Base-by-base conservation (phyloP, 2,888 invertebrate species). In the Phlogophora meticulosa region DNA sequence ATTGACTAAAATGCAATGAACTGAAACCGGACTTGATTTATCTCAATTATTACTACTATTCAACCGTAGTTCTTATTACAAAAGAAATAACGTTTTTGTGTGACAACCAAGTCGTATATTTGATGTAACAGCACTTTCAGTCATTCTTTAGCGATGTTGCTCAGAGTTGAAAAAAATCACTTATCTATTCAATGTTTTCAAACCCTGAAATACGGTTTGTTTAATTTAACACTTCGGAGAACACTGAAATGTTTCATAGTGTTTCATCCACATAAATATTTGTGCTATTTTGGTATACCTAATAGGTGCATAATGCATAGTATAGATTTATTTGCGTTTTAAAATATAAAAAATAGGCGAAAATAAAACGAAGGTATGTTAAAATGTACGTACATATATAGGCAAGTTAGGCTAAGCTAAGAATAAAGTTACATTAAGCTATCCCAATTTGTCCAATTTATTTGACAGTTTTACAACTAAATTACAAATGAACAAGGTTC, bases 211-310 rank as follows among this genome's bases (percentile, higher is more conserved):
- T 15, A 42, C 20, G 32, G 4, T 7, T 32, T 17, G 58, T 58
- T 48, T 40, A 48, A 65, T 64, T 67, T 64, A 53, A 76, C 58
- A 64, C 38, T 72, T 53, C 49, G 36, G 20, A 60, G 57, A 63
- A 60, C 45, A 67, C 40, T 46, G 46, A 46, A 38, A 9, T 32
- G 45, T 34, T 59, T 40, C n/a, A 53, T 38, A 2, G n/a, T 34
- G 24, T 57, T 42, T 49, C 34, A 32, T 51, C 7, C 43, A 1
- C 20, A 20, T 13, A n/a, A 17, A 13, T 36, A 4, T 28, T 28
- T 28, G 28, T 2, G 5, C 28, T 28, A 28, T 28, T 28, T 28
- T 28, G 28, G n/a, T n/a, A n/a, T n/a, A n/a, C n/a, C n/a, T n/a
- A n/a, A n/a, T n/a, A n/a, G n/a, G n/a, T n/a, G n/a, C n/a, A n/a